Evolutionary conservation across 2,888 invertebrate species (phyloP).

Genomic region (Endotricha flammealis): DNA sequence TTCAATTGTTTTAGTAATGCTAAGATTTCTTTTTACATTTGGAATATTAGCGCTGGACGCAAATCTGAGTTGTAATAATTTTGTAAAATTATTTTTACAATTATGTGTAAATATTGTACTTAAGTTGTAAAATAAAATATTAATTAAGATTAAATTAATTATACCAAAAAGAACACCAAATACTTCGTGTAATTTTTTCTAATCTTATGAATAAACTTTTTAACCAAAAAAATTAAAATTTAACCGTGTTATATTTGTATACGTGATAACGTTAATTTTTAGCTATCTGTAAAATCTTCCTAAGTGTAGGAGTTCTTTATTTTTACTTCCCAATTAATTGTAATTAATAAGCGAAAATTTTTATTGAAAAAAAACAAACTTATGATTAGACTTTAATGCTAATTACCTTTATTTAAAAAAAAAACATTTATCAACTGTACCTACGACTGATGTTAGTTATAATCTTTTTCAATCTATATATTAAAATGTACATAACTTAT

Average conservation of each 20-base stretch:
- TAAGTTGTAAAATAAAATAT: constrained; percentile 33
- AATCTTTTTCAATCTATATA: constrained; percentile 43
- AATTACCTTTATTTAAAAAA: constrained; percentile 20
- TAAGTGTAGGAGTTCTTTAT: constrained; percentile 10
- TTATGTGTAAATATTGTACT: constrained; percentile 41
- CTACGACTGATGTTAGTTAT: constrained; percentile 69
- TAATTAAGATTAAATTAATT: constrained; percentile 29
- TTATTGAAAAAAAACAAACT: constrained; percentile 23
- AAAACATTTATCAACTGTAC: constrained; percentile 37
- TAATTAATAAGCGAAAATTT: constrained; percentile 17
- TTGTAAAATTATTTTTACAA: not conserved
- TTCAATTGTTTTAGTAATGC: constrained; percentile 23
- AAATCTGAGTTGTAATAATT: constrained; percentile 24
- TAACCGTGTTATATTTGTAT: constrained; percentile 28
- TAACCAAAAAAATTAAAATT: constrained; percentile 35
- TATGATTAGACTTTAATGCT: constrained; percentile 28
- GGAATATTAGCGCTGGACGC: constrained; percentile 55
- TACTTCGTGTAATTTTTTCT: constrained; percentile 58
- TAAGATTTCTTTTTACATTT: constrained; percentile 20
- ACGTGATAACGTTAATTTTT: constrained; percentile 24
- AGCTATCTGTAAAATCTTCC: constrained; percentile 24
- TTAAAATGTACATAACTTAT: constrained; percentile 43
- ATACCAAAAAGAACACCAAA: constrained; percentile 64
- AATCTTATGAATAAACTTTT: constrained; percentile 63
- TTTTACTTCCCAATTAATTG: constrained; percentile 12